Base-by-base conservation (phyloP, 2,888 invertebrate species). In the Quadroppia sp. region DNA sequence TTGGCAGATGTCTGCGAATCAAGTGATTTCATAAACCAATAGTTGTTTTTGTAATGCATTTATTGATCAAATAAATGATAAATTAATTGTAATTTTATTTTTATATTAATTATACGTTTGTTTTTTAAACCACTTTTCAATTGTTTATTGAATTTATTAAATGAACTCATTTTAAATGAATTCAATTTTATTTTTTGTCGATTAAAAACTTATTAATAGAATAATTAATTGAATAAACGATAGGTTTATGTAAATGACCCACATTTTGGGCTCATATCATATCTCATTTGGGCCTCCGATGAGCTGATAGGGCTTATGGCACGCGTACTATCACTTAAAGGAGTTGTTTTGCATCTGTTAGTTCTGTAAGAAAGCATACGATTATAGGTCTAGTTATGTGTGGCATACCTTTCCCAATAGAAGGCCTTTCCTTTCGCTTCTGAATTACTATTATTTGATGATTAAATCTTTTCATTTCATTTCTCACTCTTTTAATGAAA, bases 1-100 rank as follows among this genome's bases (percentile, higher is more conserved):
- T 67, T 61, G 61, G 67, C 67, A 67, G 67, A 67, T 67, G 67
- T 67, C 6, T 23, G 67, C 67, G 36, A 40, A 40, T 67, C 61
- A 28, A 61, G 20, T 61, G n/a, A 32, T 61, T 61, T 30, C 1
- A 17, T 36, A 28, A 42, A 13, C 23, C 42, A 20, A 23, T 36
- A 23, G 20, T 67, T 67, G 15, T 20, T 42, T 42, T 42, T 32
- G n/a, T n/a, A n/a, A 28, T 30, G 2, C 17, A 3, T 64, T 64
- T 20, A 36, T 64, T 30, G 30, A 64, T 64, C 3, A 1, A 30
- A 64, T 30, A 17, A 6, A n/a, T 61, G 40, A 64, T 64, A 67
- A 40, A n/a, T 25, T 23, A 61, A 25, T 53, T 25, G 1, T 23
- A 13, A 45, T 45, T 45, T 45, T 2, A 45, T 45, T 45, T 45